phyloP scores from a whole-genome alignment of 2,113 vertebrate genomes.

The Ophthalmolycus amberensis region DNA sequence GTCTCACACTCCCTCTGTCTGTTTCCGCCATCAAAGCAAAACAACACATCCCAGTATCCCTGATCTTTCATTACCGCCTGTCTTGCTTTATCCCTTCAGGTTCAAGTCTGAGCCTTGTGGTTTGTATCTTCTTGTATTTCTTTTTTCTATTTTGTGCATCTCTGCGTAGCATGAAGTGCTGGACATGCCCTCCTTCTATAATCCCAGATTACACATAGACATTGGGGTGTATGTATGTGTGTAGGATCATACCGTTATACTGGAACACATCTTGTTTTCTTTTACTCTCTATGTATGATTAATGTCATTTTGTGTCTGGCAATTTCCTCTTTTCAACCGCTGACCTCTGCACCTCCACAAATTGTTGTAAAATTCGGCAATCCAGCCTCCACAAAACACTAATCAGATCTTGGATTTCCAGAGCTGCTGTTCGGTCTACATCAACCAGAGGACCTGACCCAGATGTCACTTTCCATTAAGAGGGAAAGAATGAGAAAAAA shows the following conservation, averaged over 20 bases:
- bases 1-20: constrained; percentile 16
- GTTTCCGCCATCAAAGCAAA: constrained; percentile 54
- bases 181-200: constrained; percentile 53
- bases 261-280: constrained; percentile 42
- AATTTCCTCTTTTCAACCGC: constrained; percentile 56
- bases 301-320: constrained; percentile 54
- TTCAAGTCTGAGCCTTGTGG: constrained; percentile 53
- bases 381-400: constrained; percentile 44
- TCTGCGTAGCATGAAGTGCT: constrained; percentile 37
- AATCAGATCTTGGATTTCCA: constrained; percentile 62
- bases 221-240: not conserved
- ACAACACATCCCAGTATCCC: constrained; percentile 66
- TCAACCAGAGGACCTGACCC: constrained; percentile 52
- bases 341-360: constrained; percentile 54
- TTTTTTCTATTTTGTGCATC: constrained; percentile 48
- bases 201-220: constrained; percentile 79
- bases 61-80: constrained; percentile 66
- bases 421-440: constrained; percentile 38
- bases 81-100: constrained; percentile 64
- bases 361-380: constrained; percentile 62
- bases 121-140: constrained; percentile 13
- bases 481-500: constrained; percentile 18
- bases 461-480: constrained; percentile 58
- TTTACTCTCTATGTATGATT: constrained; percentile 37
- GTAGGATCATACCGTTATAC: not conserved